A percentile compares a stretch with the other conserved stretches of the same genome.
Evolutionary conservation across 2,888 invertebrate genomes (phyloP).

Genomic region (Phlogophora meticulosa): DNA sequence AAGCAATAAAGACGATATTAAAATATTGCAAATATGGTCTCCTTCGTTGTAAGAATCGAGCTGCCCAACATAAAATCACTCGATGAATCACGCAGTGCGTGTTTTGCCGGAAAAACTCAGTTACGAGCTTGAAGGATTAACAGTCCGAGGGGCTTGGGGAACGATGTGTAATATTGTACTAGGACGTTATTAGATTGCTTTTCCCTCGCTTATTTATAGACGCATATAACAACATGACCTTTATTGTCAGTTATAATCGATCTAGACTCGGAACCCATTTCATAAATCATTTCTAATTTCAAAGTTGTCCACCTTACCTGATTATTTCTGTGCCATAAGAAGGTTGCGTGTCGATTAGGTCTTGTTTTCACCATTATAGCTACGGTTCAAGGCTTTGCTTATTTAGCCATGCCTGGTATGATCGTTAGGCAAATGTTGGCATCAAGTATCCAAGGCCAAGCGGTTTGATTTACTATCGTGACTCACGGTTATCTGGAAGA

Average conservation of each 20-base stretch:
- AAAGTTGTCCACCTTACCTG: conserved; percentile 52
- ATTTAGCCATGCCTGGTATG: conserved; percentile 57
- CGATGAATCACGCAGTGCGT: conserved; percentile 81
- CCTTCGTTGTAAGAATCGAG: conserved; percentile 32
- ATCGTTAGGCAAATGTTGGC: conserved; percentile 57
- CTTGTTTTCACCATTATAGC: conserved; percentile 57
- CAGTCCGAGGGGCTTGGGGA: conserved; percentile 68
- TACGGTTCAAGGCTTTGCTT: conserved; percentile 63
- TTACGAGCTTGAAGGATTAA: conserved; percentile 76
- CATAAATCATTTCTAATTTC: conserved; percentile 51
- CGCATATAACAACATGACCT: conserved; percentile 50
- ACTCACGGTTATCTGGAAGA: conserved; percentile 57
- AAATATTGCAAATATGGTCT: conserved; percentile 44
- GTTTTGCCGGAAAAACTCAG: conserved; percentile 75
- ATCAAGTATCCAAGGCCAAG: conserved; percentile 57
- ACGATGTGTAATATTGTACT: conserved; percentile 41
- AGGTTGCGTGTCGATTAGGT: conserved; percentile 62
- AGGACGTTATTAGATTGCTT: conserved; percentile 65
- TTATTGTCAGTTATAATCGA: conserved; percentile 45
- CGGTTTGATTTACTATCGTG: conserved; percentile 56
- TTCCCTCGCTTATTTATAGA: conserved; percentile 55
- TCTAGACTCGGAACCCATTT: conserved; percentile 37
- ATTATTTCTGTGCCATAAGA: conserved; percentile 47
- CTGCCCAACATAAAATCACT: conserved; percentile 51
- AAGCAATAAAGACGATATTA: conserved; percentile 36